Evolutionary conservation across 1,140 invertebrate species (phyloP).

Genomic region (Rhagoletis zephyria): DNA sequence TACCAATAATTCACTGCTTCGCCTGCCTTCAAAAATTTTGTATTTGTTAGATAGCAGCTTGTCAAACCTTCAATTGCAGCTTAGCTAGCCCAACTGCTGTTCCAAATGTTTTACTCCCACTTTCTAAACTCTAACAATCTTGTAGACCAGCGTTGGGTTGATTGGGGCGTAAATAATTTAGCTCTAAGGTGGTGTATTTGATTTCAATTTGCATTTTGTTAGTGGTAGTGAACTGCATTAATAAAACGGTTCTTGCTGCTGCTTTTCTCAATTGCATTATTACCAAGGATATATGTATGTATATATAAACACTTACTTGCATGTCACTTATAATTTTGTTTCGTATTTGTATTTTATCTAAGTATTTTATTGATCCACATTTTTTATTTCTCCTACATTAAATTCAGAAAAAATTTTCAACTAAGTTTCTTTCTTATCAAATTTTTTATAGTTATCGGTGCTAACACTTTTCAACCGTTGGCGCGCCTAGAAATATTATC

Average conservation of each 20-base stretch:
- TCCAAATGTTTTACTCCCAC: neutral
- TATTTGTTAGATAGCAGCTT: too few relatives aligned
- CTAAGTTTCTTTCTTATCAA: constrained; percentile 32
- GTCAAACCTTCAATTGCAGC: too few relatives aligned
- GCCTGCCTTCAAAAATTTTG: neutral
- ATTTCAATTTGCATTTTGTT: constrained; percentile 23
- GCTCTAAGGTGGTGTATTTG: constrained; percentile 48
- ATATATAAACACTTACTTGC: constrained; percentile 52
- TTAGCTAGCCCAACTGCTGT: neutral
- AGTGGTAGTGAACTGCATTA: constrained; percentile 48
- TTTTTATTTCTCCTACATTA: neutral
- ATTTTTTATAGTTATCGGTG: neutral
- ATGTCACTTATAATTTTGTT: constrained; percentile 18
- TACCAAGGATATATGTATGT: constrained; percentile 45
- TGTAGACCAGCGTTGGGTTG: constrained; percentile 12
- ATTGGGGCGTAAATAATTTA: constrained; percentile 7
- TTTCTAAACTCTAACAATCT: neutral
- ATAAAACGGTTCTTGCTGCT: neutral
- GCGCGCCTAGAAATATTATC: constrained; percentile 17
- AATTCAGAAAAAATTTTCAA: constrained; percentile 41
- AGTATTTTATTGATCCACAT: constrained; percentile 57
- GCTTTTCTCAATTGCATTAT: constrained; percentile 13
- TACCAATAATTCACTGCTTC: neutral
- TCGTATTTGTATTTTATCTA: constrained; percentile 60
- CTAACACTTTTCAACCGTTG: neutral